Percentiles rank a stretch among this genome's conserved stretches.
Conservation (phyloP, 2,888 invertebrate species). For the Heliconius aoede region DNA sequence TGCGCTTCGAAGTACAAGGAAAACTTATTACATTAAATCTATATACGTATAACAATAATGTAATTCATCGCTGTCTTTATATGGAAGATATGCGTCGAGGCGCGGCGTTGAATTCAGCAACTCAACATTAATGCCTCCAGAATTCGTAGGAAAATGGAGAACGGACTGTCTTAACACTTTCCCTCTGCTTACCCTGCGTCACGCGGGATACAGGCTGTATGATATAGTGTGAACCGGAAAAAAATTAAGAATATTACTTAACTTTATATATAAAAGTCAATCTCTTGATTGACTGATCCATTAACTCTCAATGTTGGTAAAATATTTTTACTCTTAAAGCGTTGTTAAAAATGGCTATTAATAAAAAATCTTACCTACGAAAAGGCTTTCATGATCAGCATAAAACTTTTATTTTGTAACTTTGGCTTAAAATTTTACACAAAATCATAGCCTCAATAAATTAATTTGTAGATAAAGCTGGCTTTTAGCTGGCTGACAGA, state of each 20-base stretch:
- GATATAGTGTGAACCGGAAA: too few relatives aligned
- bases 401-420: neutral
- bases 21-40: too few relatives aligned
- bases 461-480: neutral
- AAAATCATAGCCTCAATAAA: neutral
- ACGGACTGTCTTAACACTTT: neutral
- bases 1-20: too few relatives aligned
- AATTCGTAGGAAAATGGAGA: too few relatives aligned
- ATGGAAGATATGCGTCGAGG: too few relatives aligned
- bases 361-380: constrained; percentile 1
- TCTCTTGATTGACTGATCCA: constrained; percentile 6
- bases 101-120: too few relatives aligned
- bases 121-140: too few relatives aligned
- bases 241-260: too few relatives aligned
- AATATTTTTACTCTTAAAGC: constrained; percentile 9
- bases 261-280: neutral
- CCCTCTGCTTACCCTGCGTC: too few relatives aligned
- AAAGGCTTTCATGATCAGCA: neutral
- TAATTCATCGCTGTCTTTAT: too few relatives aligned
- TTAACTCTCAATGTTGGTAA: neutral
- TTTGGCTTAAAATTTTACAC: neutral
- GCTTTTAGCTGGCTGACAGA: neutral
- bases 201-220: too few relatives aligned
- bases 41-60: too few relatives aligned
- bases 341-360: constrained; percentile 8